Base-by-base conservation (phyloP, 35 echinoderm and acorn worm species). In the Lytechinus variegatus region DNA sequence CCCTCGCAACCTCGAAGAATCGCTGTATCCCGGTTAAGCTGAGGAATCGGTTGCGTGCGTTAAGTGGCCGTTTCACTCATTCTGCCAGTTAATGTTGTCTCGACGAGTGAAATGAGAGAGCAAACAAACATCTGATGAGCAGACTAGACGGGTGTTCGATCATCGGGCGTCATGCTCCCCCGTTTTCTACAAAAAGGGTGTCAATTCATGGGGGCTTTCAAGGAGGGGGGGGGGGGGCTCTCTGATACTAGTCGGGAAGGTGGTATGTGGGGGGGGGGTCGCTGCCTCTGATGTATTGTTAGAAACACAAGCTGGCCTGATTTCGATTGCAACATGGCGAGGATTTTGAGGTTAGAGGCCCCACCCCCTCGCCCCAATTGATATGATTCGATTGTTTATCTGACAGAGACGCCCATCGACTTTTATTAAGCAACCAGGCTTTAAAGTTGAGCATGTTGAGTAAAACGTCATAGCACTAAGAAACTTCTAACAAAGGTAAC, bases 121-220 rank as follows among this genome's bases (percentile, higher is more conserved):
- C 91, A 93, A 93, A 93, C n/a, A 93, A 56, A 93, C 91, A 55
- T 9, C 91, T 93, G 91, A 53, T 93, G 91, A 54, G 13, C 10
- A 93, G 91, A 93, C 91, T 93, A 93, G 91, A 93, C 91, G 10
- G 54, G 52, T 56, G 54, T 56, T 93, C 91, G 53, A 93, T 93
- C 91, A 93, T 55, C 24, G 28, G 91, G 91, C 54, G 91, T 56
- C 91, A 13, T 9, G 4, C 5, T 19, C 14, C 61, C 16, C 61
- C 1, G 61, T 71, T 10, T 16, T 21, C 61, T 6, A 71, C 61
- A 13, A 56, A 56, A 8, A 71, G 61, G 14, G 61, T 71, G 61
- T 71, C 61, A 21, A 16, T 71, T 71, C 24, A 44, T 44, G 33
- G 33, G 33, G 33, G 33, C 19, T 66, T 71, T 71, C 6, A 13